phyloP scores from a whole-genome alignment of 2,113 vertebrate species.

The Actinemys pallida region DNA sequence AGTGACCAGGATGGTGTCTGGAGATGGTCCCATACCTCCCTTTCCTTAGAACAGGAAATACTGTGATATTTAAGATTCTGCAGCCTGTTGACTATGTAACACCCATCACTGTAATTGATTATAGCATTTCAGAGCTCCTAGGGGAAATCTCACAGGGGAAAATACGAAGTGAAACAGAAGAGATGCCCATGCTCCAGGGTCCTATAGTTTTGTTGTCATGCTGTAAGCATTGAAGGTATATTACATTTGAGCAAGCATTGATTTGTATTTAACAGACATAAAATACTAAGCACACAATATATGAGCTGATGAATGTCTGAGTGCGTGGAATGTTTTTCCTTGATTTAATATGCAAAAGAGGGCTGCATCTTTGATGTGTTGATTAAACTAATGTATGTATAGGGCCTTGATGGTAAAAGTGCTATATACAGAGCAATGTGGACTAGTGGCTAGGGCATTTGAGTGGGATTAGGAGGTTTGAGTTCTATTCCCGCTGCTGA shows the following conservation, averaged over 20 bases:
- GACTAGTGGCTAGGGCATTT: slow-evolving; percentile 12
- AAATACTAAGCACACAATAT: neutral
- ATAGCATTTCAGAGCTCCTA: neutral
- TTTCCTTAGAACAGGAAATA: neutral
- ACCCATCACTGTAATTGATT: neutral
- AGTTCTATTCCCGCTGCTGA: neutral
- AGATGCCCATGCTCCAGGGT: slow-evolving; percentile 36
- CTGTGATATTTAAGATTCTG: neutral
- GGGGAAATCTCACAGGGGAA: neutral
- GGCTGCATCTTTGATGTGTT: slow-evolving; percentile 26
- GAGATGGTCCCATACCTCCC: neutral
- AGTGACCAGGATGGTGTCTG: neutral
- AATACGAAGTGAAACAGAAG: neutral
- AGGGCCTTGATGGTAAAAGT: slow-evolving; percentile 72
- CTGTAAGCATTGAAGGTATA: neutral
- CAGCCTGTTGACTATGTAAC: neutral
- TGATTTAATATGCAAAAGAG: slow-evolving; percentile 45
- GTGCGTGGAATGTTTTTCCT: neutral
- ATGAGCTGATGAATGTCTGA: neutral
- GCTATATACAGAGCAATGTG: slow-evolving; percentile 42
- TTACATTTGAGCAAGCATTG: accelerated
- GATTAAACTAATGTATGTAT: slow-evolving; percentile 35
- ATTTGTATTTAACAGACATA: accelerated
- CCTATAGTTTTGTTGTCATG: neutral
- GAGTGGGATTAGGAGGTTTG: neutral